Base-by-base conservation (phyloP, 64 coral and sea anemone genomes). In the Astreopora myriophthalma region DNA sequence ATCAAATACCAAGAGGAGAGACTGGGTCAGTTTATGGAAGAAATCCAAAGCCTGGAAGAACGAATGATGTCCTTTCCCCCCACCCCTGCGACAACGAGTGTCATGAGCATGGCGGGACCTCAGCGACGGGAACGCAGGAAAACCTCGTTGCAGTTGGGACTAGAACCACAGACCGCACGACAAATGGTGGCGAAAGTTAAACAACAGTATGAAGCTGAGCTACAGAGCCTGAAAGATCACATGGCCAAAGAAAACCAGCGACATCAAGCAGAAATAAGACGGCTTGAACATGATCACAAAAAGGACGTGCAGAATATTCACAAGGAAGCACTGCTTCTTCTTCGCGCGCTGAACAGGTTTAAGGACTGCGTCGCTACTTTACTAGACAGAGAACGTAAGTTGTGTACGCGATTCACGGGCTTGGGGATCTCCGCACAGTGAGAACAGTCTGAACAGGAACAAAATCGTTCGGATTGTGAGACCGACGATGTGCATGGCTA, bases 101-200 rank as follows among this genome's bases (percentile, higher is more conserved):
- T 83, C 16, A 78, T 92, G 51, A 94, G 87, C 48, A 93, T 93
- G 58, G 81, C 91, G 2, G 72, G 86, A 17, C 2, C 62, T 3
- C 48, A 44, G 46, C 90, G 94, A 34, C 65, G 84, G 24, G 86
- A 89, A 55, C 78, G 86, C 16, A 75, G 90, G 40, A 84, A 83
- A n/a, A 90, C 80, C 3, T 85, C 81, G 34, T 67, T 32, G 60
- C 83, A 48, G 33, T 31, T 51, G 79, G 79, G 79, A 34, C 57
- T 83, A 1, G 95, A 97, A 52, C 91, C 95, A 14, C 91, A 92
- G 8, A 97, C 95, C 0, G 95, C 97, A 11, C 86, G 90, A 3
- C 97, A 99, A 85, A 96, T 99, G 97, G 3, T 99, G 28, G 87
- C 97, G 2, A 99, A 99, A 89, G 89, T 99, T 0, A 93, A 91